Conservation (phyloP, 2,888 invertebrate species). For the Coelogynopora nodosa region DNA sequence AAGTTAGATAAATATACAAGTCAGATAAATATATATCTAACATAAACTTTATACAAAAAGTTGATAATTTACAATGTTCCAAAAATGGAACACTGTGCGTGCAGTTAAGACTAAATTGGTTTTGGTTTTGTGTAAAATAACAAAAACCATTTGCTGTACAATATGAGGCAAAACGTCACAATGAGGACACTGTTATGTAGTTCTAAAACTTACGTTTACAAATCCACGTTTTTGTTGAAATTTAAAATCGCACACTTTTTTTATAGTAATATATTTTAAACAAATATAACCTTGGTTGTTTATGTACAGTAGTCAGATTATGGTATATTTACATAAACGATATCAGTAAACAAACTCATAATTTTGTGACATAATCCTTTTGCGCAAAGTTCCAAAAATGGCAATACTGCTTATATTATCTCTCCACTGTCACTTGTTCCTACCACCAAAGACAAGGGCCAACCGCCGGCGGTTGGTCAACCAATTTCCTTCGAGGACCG, state of each 20-base stretch:
- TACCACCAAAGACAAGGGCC: too few species aligned
- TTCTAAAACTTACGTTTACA: not conserved
- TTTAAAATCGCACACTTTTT: not conserved
- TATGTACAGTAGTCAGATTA: not conserved
- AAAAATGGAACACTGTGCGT: not conserved
- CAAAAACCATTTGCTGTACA: too few species aligned
- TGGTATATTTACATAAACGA: not conserved
- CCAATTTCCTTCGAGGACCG: slow-evolving; percentile 2
- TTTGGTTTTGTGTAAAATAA: too few species aligned
- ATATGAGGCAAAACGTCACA: too few species aligned
- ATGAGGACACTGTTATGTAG: not conserved
- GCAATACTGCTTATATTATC: too few species aligned
- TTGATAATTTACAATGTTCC: too few species aligned
- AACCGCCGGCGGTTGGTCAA: too few species aligned
- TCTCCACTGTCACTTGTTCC: too few species aligned
- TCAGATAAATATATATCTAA: too few species aligned
- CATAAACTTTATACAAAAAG: too few species aligned
- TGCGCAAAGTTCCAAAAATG: not conserved
- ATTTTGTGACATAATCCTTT: not conserved
- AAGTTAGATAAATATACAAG: too few species aligned
- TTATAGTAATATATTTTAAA: not conserved
- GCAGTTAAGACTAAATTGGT: too few species aligned
- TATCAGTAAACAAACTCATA: not conserved
- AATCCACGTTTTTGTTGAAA: not conserved
- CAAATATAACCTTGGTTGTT: not conserved